These are phyloP conservation scores for Ceraclea dissimilis DNA, from an alignment of 2,888 invertebrate species.

Conservation along the genomic window DNA sequence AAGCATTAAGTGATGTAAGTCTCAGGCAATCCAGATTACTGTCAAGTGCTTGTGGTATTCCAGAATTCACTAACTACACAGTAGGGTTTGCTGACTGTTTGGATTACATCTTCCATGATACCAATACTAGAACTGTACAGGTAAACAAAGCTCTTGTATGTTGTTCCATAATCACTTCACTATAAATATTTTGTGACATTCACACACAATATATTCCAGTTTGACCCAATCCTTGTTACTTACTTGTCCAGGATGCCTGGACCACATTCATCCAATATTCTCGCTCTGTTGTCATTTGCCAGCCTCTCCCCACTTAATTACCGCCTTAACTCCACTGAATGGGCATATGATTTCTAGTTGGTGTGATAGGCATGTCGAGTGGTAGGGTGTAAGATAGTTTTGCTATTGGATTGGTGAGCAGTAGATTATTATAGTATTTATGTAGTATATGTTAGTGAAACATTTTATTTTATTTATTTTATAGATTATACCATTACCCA, in stretches of 20 bases:
- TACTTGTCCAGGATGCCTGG: conserved; percentile 5
- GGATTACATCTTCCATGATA: conserved; percentile 87
- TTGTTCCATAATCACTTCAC: background rate
- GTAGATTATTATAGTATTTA: background rate
- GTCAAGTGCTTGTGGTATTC: conserved; percentile 76
- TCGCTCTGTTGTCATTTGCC: too few relatives aligned
- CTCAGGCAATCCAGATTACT: conserved; percentile 59
- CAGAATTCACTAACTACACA: conserved; percentile 79
- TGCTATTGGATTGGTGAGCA: too few relatives aligned
- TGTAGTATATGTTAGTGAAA: too few relatives aligned
- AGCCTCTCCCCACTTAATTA: too few relatives aligned
- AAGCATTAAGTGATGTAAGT: conserved; percentile 56
- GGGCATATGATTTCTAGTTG: too few relatives aligned
- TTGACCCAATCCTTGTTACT: conserved; percentile 6
- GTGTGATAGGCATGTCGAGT: too few relatives aligned
- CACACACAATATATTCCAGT: background rate
- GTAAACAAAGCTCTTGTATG: conserved; percentile 34
- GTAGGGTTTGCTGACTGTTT: conserved; percentile 74
- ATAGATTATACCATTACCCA: conserved; percentile 75
- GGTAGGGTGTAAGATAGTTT: too few relatives aligned
- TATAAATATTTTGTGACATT: background rate
- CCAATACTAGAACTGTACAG: conserved; percentile 55
- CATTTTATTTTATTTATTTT: conserved; percentile 26
- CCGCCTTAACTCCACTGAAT: too few relatives aligned
- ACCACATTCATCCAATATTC: too few relatives aligned